These are phyloP conservation scores for Aphelocoma coerulescens DNA, from an alignment of 2,113 vertebrate species.

Conservation along the genomic window DNA sequence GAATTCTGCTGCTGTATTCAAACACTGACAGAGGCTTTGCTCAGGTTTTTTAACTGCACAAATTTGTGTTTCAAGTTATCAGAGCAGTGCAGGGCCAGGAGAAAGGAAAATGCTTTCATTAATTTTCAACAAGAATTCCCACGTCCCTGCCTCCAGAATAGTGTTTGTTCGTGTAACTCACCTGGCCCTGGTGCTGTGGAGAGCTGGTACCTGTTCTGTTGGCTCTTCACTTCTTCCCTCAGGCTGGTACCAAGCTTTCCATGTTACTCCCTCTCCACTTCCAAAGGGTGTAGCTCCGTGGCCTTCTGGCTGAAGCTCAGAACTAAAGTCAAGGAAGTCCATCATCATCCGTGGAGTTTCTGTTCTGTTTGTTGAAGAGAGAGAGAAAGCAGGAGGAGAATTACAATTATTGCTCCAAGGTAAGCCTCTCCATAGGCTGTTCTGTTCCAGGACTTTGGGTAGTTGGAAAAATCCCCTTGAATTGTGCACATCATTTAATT, in stretches of 20 bases:
- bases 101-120: not conserved
- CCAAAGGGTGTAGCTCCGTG: not conserved
- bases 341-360: not conserved
- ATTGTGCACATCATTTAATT: not conserved
- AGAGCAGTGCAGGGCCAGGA: not conserved
- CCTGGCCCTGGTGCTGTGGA: not conserved
- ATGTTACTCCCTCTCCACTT: not conserved
- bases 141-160: not conserved
- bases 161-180: not conserved
- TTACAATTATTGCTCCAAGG: not conserved
- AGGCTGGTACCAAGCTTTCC: not conserved
- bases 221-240: not conserved
- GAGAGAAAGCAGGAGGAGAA: not conserved
- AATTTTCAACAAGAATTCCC: not conserved
- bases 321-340: not conserved
- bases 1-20: not conserved
- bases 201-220: not conserved
- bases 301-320: not conserved
- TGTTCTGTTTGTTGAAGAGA: not conserved
- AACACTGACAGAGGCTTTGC: not conserved
- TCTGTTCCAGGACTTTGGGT: not conserved
- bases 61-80: not conserved
- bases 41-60: not conserved
- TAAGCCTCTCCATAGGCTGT: not conserved
- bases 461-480: not conserved